Conservation (phyloP, 2,797 vertebrate species). For the Myotis pilosus region DNA sequence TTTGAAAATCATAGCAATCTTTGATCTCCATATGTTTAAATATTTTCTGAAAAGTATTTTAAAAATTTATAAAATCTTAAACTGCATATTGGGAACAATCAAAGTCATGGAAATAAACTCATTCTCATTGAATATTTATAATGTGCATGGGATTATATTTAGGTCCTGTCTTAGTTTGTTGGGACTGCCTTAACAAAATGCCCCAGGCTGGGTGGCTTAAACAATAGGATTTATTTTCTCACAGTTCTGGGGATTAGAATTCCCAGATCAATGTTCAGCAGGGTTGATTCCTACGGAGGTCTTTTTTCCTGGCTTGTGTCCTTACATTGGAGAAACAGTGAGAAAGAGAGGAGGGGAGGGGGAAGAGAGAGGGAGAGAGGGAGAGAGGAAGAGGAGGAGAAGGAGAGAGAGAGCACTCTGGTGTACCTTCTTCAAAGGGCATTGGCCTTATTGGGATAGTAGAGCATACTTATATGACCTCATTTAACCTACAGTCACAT, state of each 20-base stretch:
- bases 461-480: not conserved
- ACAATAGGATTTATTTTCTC: not conserved
- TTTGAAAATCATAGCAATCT: not conserved
- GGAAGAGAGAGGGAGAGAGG: too few species aligned
- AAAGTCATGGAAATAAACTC: not conserved
- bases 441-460: not conserved
- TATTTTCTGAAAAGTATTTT: not conserved
- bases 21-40: not conserved
- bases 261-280: not conserved
- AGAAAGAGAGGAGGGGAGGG: not conserved
- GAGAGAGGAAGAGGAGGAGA: too few species aligned
- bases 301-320: not conserved
- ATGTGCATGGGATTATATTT: not conserved
- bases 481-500: not conserved
- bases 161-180: not conserved
- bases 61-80: not conserved
- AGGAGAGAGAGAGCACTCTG: too few species aligned
- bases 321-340: not conserved
- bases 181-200: not conserved
- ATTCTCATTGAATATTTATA: not conserved
- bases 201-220: not conserved
- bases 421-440: not conserved
- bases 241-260: not conserved
- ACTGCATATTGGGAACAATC: not conserved
- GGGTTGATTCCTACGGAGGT: not conserved